Conservation (phyloP, 1,140 invertebrate species). For the Drosophila rhopaloa region DNA sequence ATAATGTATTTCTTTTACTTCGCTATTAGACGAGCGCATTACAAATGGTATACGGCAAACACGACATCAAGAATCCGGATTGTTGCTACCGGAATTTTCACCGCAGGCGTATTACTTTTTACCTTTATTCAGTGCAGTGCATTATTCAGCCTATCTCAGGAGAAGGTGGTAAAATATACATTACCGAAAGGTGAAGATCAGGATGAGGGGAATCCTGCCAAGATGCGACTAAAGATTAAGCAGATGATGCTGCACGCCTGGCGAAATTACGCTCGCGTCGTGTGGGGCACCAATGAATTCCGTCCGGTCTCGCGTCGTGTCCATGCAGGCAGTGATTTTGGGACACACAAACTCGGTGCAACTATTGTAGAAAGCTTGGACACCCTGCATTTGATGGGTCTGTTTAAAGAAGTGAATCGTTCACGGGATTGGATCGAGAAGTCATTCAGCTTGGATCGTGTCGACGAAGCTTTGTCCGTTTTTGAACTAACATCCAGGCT, state of each 20-base stretch:
- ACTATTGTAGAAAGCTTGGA: slow-evolving; percentile 98
- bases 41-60: slow-evolving; percentile 17
- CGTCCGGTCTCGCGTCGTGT: slow-evolving; percentile 94
- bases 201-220: not conserved
- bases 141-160: not conserved
- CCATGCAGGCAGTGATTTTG: slow-evolving; percentile 97
- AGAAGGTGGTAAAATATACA: not conserved
- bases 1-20: slow-evolving; percentile 28
- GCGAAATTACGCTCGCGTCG: slow-evolving; percentile 96
- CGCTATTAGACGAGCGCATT: not conserved
- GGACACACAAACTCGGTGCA: slow-evolving; percentile 92
- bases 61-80: not conserved
- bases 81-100: not conserved
- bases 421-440: slow-evolving; percentile 96
- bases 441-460: slow-evolving; percentile 92
- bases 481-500: slow-evolving; percentile 99
- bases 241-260: slow-evolving; percentile 98
- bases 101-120: not conserved
- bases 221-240: slow-evolving; percentile 44
- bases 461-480: slow-evolving; percentile 96
- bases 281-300: slow-evolving; percentile 99
- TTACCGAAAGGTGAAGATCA: not conserved
- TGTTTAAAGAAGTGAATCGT: slow-evolving; percentile 96
- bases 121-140: not conserved
- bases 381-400: slow-evolving; percentile 98